phyloP scores from a whole-genome alignment of 2,113 vertebrate species.

The Aphelocoma coerulescens region DNA sequence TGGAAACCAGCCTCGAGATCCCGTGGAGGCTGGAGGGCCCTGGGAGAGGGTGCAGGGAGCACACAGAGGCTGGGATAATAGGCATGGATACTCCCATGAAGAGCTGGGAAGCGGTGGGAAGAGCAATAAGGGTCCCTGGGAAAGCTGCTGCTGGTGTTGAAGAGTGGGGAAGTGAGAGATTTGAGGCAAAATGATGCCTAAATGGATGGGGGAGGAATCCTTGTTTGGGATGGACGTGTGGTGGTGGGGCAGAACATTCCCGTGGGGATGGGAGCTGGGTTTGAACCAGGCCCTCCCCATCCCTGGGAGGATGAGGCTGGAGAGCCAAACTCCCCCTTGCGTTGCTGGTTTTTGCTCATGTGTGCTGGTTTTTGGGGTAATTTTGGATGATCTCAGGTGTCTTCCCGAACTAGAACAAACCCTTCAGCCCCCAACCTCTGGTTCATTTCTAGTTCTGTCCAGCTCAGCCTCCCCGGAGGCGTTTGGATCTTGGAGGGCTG shows the following conservation, averaged over 20 bases:
- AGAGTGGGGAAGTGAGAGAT: not conserved
- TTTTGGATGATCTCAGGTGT: not conserved
- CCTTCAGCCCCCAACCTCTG: not conserved
- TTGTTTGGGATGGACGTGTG: rapidly evolving
- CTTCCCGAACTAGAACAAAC: rapidly evolving
- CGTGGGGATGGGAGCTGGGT: not conserved
- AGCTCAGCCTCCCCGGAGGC: rapidly evolving
- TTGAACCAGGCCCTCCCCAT: not conserved
- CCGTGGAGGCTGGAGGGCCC: rapidly evolving
- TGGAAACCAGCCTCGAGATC: not conserved
- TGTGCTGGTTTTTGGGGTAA: not conserved
- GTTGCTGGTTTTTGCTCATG: rapidly evolving
- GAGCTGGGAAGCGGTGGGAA: not conserved
- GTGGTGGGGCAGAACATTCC: not conserved
- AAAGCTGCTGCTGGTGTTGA: not conserved
- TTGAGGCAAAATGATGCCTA: not conserved
- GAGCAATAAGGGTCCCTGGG: not conserved
- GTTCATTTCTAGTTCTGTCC: not conserved
- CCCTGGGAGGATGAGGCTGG: not conserved
- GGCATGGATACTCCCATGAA: rapidly evolving
- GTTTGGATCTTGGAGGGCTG: not conserved
- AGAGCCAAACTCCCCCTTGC: rapidly evolving
- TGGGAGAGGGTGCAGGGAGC: not conserved
- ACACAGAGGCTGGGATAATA: rapidly evolving
- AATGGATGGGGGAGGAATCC: not conserved